A percentile compares a stretch with the other conserved stretches of the same genome.
phyloP scores from a whole-genome alignment of 2,797 vertebrate genomes.

The Thunnus albacares region DNA sequence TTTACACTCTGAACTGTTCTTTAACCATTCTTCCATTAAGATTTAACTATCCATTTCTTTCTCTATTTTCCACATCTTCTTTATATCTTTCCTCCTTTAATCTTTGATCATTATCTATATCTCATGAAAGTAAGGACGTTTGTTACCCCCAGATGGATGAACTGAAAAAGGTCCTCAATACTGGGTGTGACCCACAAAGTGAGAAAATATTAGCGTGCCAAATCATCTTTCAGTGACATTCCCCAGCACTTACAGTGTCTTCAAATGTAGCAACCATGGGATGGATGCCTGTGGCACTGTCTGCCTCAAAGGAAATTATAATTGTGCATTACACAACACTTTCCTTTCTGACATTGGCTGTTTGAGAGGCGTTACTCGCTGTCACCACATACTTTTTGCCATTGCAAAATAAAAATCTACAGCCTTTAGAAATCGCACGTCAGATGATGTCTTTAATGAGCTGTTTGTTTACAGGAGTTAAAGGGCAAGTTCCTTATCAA shows the following conservation, averaged over 20 bases:
- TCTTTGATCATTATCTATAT: neutral
- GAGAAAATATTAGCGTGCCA: slow-evolving; percentile 1
- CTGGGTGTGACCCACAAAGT: neutral
- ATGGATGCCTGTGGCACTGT: slow-evolving; percentile 32
- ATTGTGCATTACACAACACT: slow-evolving; percentile 22
- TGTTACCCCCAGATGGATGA: neutral
- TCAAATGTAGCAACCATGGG: slow-evolving; percentile 19
- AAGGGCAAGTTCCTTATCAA: slow-evolving; percentile 94
- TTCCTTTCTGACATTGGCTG: slow-evolving; percentile 41
- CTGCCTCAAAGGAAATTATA: slow-evolving; percentile 36
- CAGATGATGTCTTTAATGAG: neutral
- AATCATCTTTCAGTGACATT: slow-evolving; percentile 33
- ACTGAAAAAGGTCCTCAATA: neutral
- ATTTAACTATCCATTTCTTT: neutral
- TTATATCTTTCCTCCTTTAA: neutral
- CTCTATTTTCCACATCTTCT: neutral
- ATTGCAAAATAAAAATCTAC: neutral
- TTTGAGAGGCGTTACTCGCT: slow-evolving; percentile 13
- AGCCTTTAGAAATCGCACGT: neutral
- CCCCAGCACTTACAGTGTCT: slow-evolving; percentile 5
- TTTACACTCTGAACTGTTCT: neutral
- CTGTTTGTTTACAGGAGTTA: slow-evolving; percentile 85
- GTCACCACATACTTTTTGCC: neutral
- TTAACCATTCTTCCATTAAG: too few relatives aligned
- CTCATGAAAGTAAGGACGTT: neutral